Percentiles rank a stretch among this genome's conserved stretches.
Conservation (phyloP, 2,888 invertebrate genomes). For the Zaprionus bogoriensis region DNA sequence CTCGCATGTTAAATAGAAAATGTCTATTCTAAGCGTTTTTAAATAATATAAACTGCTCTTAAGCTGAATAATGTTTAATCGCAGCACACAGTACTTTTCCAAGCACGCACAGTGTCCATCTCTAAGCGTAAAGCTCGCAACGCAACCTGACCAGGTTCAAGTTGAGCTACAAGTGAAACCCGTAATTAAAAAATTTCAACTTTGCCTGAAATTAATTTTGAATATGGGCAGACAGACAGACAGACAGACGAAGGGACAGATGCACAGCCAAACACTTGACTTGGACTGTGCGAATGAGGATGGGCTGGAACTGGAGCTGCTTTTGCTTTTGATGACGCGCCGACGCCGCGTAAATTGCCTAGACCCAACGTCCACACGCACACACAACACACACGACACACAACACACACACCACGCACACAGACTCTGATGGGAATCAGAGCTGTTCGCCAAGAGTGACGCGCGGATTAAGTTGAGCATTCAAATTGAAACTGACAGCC, state of each 20-base stretch:
- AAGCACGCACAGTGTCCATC: conserved; percentile 33
- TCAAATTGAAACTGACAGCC: conserved; percentile 76
- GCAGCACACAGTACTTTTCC: too few species aligned
- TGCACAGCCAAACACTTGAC: conserved; percentile 65
- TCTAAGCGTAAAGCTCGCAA: conserved; percentile 23
- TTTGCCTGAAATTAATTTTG: conserved; percentile 75
- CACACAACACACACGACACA: neutral
- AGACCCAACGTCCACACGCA: conserved; percentile 27
- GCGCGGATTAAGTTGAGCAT: conserved; percentile 76
- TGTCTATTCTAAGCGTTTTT: too few species aligned
- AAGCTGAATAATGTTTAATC: too few species aligned
- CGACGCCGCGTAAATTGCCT: conserved; percentile 71
- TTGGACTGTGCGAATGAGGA: conserved; percentile 28
- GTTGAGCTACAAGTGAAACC: conserved; percentile 54
- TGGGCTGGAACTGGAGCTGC: conserved; percentile 25
- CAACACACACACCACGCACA: conserved; percentile 16
- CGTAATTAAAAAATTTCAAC: conserved; percentile 74
- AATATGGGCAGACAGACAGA: conserved; percentile 41
- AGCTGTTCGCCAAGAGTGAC: conserved; percentile 45
- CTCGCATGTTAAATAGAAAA: too few species aligned
- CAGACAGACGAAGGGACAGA: conserved; percentile 29
- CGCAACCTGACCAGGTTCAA: neutral
- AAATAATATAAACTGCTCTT: too few species aligned
- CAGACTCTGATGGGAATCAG: conserved; percentile 11
- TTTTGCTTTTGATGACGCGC: conserved; percentile 67